Evolutionary conservation across 2,888 invertebrate genomes (phyloP).

Genomic region (Hymenopus coronatus): DNA sequence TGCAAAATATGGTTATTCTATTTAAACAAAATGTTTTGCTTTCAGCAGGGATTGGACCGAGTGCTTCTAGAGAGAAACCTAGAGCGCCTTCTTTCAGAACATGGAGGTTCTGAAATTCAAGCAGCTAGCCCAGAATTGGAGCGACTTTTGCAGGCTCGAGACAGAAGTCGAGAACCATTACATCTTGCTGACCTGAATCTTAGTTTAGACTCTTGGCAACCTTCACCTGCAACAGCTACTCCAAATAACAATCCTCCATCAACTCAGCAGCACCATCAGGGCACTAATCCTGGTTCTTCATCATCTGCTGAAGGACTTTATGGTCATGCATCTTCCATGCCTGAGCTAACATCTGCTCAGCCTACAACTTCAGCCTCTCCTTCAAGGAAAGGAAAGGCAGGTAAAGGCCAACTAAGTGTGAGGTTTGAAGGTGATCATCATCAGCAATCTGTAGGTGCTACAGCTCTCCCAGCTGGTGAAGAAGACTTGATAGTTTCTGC

Average conservation of each 20-base stretch:
- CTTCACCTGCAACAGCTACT: background rate
- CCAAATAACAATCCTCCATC: background rate
- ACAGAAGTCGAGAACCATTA: conserved; percentile 58
- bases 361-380: conserved; percentile 43
- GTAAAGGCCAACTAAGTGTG: conserved; percentile 50
- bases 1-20: too few relatives aligned
- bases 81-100: conserved; percentile 56
- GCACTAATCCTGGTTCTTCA: conserved; percentile 18
- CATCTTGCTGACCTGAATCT: conserved; percentile 56
- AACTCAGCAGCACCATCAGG: conserved; percentile 6
- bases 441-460: background rate
- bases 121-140: conserved; percentile 45
- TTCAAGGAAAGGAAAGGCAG: conserved; percentile 48
- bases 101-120: conserved; percentile 35
- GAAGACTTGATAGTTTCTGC: background rate
- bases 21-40: conserved; percentile 27
- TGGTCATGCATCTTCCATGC: conserved; percentile 60
- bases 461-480: background rate
- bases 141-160: conserved; percentile 54
- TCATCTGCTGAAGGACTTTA: conserved; percentile 38
- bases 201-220: conserved; percentile 55
- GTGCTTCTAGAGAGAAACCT: conserved; percentile 66
- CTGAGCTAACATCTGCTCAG: conserved; percentile 52
- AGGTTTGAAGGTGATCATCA: conserved; percentile 50
- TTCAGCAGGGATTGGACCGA: conserved; percentile 57